Evolutionary conservation across 2,888 invertebrate species (phyloP).

Genomic region (Leptopilina syphax): DNA sequence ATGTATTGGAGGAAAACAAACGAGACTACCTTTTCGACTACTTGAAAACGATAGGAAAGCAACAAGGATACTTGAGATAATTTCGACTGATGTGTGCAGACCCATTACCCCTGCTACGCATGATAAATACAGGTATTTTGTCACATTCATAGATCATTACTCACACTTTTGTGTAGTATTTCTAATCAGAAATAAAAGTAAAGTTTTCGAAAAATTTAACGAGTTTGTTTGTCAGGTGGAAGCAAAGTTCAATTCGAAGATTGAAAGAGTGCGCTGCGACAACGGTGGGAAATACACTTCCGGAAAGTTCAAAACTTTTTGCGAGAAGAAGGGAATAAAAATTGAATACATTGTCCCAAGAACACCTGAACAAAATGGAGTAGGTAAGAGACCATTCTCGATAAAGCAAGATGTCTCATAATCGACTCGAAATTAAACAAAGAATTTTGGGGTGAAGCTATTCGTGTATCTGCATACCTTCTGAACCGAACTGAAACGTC

Average conservation of each 20-base stretch:
- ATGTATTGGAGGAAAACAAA: slow-evolving; percentile 19
- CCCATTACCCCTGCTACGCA: slow-evolving; percentile 52
- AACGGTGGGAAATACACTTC: slow-evolving; percentile 60
- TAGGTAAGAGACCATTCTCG: slow-evolving; percentile 42
- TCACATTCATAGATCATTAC: slow-evolving; percentile 59
- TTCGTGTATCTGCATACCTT: slow-evolving; percentile 16
- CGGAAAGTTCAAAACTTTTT: slow-evolving; percentile 50
- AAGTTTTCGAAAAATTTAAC: slow-evolving; percentile 19
- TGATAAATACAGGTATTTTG: slow-evolving; percentile 57
- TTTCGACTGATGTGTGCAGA: slow-evolving; percentile 58
- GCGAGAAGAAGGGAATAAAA: slow-evolving; percentile 42
- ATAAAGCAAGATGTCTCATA: slow-evolving; percentile 60
- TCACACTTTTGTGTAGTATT: slow-evolving; percentile 55
- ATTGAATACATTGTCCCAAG: slow-evolving; percentile 8
- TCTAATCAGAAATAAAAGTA: slow-evolving; percentile 25
- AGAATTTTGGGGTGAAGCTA: slow-evolving; percentile 57
- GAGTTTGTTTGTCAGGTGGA: slow-evolving; percentile 45
- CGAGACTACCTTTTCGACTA: slow-evolving; percentile 19
- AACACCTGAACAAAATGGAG: slow-evolving; percentile 13
- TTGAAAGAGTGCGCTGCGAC: slow-evolving; percentile 56
- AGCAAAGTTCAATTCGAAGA: slow-evolving; percentile 52
- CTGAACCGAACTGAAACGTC: slow-evolving; percentile 19
- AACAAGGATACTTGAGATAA: neutral
- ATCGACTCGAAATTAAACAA: slow-evolving; percentile 57
- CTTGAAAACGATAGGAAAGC: neutral